Percentiles rank a stretch among this genome's conserved stretches.
Evolutionary conservation across 2,113 vertebrate species (phyloP).

Genomic region (Phrynosoma blainvillii): DNA sequence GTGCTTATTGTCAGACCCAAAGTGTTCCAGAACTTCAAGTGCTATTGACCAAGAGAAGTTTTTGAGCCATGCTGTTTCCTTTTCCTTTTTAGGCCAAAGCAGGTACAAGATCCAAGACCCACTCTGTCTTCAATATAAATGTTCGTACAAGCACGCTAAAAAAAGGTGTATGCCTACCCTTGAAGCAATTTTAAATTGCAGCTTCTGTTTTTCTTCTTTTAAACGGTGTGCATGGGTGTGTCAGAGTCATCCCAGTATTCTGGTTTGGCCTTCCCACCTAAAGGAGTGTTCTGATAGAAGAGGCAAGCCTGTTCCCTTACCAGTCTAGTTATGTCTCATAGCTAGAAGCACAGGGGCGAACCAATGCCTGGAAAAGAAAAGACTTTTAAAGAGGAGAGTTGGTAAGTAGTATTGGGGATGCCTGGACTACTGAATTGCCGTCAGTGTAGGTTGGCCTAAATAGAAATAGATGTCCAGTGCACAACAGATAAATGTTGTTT

Average conservation of each 20-base stretch:
- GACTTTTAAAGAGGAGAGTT: not conserved
- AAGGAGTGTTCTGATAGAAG: slow-evolving; percentile 2
- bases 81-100: not conserved
- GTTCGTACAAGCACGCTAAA: not conserved
- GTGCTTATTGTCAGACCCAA: not conserved
- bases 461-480: not conserved
- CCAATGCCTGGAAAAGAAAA: slow-evolving; percentile 4
- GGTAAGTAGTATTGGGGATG: not conserved
- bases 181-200: not conserved
- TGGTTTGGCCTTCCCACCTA: slow-evolving; percentile 18
- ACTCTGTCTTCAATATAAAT: no score
- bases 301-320: slow-evolving; percentile 12
- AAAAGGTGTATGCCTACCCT: not conserved
- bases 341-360: not conserved
- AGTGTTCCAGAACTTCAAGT: not conserved
- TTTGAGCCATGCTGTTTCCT: no score
- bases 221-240: slow-evolving; percentile 5
- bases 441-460: not conserved
- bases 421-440: not conserved
- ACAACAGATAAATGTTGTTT: not conserved
- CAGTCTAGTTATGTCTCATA: not conserved
- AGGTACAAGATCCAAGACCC: not conserved
- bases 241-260: slow-evolving; percentile 10
- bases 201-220: not conserved
- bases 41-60: no score